Evolutionary conservation across 2,797 vertebrate genomes (phyloP).

Genomic region (Arrhamphus sclerolepis): DNA sequence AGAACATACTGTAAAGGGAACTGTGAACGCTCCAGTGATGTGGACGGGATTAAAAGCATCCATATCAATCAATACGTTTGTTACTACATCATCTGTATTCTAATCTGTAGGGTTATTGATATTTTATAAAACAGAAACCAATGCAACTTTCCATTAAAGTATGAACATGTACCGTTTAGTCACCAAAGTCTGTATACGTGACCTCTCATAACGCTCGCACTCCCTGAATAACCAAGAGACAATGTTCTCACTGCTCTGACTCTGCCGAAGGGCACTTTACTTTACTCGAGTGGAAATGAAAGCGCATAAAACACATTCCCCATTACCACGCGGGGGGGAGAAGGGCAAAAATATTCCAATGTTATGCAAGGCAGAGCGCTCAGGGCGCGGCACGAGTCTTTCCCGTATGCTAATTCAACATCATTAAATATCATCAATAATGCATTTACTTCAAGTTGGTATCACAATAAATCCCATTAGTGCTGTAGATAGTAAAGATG

Average conservation of each 20-base stretch:
- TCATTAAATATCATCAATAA: conserved; percentile 79
- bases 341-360: conserved; percentile 41
- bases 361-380: conserved; percentile 59
- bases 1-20: conserved; percentile 21
- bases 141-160: background rate
- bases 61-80: no score
- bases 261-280: conserved; percentile 56
- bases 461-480: conserved; percentile 63
- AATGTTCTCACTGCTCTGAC: conserved; percentile 23
- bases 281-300: conserved; percentile 69
- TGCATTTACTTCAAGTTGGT: conserved; percentile 71
- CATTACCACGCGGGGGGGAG: conserved; percentile 57
- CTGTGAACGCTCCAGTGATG: background rate
- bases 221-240: conserved; percentile 17
- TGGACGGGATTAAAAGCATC: conserved; percentile 7
- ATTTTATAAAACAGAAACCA: background rate
- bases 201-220: conserved; percentile 11
- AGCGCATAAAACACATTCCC: conserved; percentile 62
- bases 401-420: conserved; percentile 67
- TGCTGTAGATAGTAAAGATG: conserved; percentile 45
- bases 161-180: background rate
- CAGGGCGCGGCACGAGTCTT: conserved; percentile 55
- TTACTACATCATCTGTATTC: no score
- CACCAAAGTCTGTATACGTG: conserved; percentile 9
- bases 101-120: background rate